Percentiles rank a stretch among this genome's conserved stretches.
Conservation (phyloP, 2,888 invertebrate genomes). For the Drosophila dives region DNA sequence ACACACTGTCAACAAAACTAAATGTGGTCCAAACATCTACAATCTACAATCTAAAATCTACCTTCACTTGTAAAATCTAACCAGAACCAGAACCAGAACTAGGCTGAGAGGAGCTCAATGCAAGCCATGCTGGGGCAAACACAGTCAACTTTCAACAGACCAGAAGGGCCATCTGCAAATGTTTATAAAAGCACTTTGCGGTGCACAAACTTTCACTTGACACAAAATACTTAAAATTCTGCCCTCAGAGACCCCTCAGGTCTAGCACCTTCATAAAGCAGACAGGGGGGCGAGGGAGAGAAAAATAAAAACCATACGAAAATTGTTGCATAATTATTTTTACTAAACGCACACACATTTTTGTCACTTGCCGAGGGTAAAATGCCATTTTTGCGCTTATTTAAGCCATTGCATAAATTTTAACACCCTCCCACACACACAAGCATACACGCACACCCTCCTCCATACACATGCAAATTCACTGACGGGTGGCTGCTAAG, state of each 20-base stretch:
- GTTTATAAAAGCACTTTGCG: conserved; percentile 57
- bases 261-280: conserved; percentile 13
- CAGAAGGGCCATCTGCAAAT: conserved; percentile 51
- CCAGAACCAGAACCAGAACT: neutral
- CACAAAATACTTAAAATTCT: conserved; percentile 45
- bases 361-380: conserved; percentile 70
- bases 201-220: conserved; percentile 57
- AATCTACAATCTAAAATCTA: neutral
- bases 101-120: conserved; percentile 13
- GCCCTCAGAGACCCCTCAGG: conserved; percentile 1
- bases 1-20: conserved; percentile 24
- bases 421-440: conserved; percentile 36
- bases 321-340: conserved; percentile 72
- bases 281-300: neutral
- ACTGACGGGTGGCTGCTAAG: conserved; percentile 41
- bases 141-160: conserved; percentile 35
- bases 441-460: conserved; percentile 10
- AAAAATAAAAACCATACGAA: conserved; percentile 18
- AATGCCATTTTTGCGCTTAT: conserved; percentile 78
- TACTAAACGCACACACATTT: conserved; percentile 56
- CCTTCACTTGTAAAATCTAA: conserved; percentile 2
- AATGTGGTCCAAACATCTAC: conserved; percentile 30
- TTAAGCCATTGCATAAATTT: conserved; percentile 81
- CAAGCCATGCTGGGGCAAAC: conserved; percentile 35
- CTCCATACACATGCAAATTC: conserved; percentile 65